Evolutionary conservation across 2,888 invertebrate species (phyloP), one percentile per base, ranked within the genome.

Genomic region (Byasa hedistus): DNA sequence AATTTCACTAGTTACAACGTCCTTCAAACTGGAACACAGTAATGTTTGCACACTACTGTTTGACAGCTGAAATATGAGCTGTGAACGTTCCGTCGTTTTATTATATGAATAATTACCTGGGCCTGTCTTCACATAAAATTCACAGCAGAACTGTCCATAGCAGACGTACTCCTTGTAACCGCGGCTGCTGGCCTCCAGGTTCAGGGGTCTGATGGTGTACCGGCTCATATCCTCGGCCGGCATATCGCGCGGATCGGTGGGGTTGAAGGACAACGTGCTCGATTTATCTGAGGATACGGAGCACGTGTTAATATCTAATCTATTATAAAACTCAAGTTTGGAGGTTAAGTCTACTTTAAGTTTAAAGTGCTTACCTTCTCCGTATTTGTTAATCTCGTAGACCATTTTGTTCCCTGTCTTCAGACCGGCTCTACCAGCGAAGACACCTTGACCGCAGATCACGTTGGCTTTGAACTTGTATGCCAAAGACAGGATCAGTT

Each of bases 91-190:
- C 8, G 32, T 32, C 32, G 10, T 2, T 32, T 32, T 32, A 32
- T 32, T 32, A 10, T 48, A 48, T 48, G 3, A 17, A 48, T 10
- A 48, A 19, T 48, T 51, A 51, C 51, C 51, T 21, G 21, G 51
- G 3, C 55, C 72, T 24, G 79, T 79, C 64, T 87, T 89, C 15
- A 89, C 66, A 51, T 80, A 72, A 68, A 90, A 89, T 19, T 86
- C 76, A 61, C 90, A 90, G 73, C 90, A 90, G 70, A 89, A 84
- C 0, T 63, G 68, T 1, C 74, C 77, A 23, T 89, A 81, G 69
- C 90, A 90, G 1, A 90, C 81, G 0, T 76, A 76, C 12, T 88
- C 80, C 12, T 66, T 73, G 54, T 81, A 76, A 0, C 86, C 89
- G 5, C 64, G 56, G 1, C 39, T 56, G 32, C 82, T 79, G 3